Percentiles rank a stretch among this genome's conserved stretches.
Conservation (phyloP, 2,113 vertebrate genomes). For the Lasiurus borealis region DNA sequence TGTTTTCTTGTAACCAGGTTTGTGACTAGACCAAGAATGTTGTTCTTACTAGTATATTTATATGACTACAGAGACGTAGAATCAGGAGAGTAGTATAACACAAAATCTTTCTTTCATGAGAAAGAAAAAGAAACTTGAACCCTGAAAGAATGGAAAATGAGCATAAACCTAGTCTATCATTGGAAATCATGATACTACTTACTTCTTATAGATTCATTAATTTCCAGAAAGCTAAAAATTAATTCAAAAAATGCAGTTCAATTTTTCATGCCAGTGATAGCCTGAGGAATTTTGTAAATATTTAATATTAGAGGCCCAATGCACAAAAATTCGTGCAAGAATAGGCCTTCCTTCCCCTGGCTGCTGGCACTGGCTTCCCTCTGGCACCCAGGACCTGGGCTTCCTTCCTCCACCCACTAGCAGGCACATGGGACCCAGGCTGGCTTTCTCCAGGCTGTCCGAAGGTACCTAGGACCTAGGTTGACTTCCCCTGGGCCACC, state of each 20-base stretch:
- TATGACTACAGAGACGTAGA: not conserved
- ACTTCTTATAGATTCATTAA: slow-evolving; percentile 36
- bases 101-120: not conserved
- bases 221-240: slow-evolving; percentile 57
- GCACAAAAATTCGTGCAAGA: no score
- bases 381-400: no score
- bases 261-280: slow-evolving; percentile 7
- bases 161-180: not conserved
- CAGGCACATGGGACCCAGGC: no score
- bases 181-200: slow-evolving; percentile 35
- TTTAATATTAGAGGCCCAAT: not conserved
- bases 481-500: no score
- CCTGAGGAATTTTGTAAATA: slow-evolving; percentile 55
- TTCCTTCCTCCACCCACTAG: no score
- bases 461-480: no score
- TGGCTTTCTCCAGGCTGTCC: no score
- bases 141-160: slow-evolving; percentile 13
- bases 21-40: slow-evolving; percentile 35
- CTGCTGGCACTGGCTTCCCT: no score
- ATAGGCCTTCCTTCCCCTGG: no score
- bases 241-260: not conserved
- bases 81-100: slow-evolving; percentile 25
- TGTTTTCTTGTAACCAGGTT: slow-evolving; percentile 31
- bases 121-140: slow-evolving; percentile 50
- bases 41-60: not conserved